Percentiles rank a stretch among this genome's conserved stretches.
Evolutionary conservation across 1,140 invertebrate species (phyloP).

Genomic region (Lasaia peninsularis): DNA sequence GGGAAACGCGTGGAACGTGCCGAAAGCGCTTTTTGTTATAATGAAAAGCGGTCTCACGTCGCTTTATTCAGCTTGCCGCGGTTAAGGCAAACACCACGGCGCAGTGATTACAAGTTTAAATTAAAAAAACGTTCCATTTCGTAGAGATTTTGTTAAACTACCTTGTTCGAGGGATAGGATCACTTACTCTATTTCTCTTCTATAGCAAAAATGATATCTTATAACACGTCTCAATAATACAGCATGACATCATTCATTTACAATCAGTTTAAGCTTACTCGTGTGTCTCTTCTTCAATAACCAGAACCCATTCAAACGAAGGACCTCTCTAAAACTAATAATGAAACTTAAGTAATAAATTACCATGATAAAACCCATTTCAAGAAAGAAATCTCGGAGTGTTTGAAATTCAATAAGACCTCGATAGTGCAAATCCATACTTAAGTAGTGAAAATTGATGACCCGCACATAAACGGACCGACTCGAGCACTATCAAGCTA

Average conservation of each 20-base stretch:
- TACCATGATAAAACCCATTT: background rate
- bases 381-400: slow-evolving; percentile 15
- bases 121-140: slow-evolving; percentile 4
- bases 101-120: slow-evolving; percentile 15
- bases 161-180: too few species aligned
- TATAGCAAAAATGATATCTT: too few species aligned
- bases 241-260: too few species aligned
- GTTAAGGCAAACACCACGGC: slow-evolving; percentile 4
- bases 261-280: too few species aligned
- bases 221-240: too few species aligned
- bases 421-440: slow-evolving; percentile 26
- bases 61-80: slow-evolving; percentile 4
- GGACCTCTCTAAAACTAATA: background rate
- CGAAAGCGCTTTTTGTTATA: slow-evolving; percentile 32
- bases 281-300: too few species aligned
- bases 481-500: slow-evolving; percentile 22
- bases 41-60: slow-evolving; percentile 27
- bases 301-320: too few species aligned
- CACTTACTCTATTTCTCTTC: too few species aligned
- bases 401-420: slow-evolving; percentile 21
- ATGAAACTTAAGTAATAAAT: background rate
- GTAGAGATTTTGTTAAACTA: background rate
- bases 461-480: slow-evolving; percentile 23
- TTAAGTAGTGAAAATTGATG: slow-evolving; percentile 27
- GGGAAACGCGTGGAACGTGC: slow-evolving; percentile 31